A percentile compares a stretch with the other conserved stretches of the same genome.
Conservation (phyloP, 2,797 vertebrate species). For the Clarias platycephalus region DNA sequence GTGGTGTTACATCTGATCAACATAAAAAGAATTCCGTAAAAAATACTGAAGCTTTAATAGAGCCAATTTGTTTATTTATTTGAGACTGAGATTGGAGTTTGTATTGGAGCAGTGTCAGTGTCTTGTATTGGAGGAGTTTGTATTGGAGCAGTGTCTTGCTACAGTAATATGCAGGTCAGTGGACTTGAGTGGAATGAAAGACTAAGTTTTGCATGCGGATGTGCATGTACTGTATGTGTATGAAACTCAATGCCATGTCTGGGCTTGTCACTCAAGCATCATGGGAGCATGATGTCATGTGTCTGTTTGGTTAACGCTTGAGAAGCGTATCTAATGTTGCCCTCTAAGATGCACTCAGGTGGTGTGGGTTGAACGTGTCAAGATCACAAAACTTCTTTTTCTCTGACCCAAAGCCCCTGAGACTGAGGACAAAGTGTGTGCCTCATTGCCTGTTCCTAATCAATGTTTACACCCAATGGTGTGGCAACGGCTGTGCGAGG, state of each 20-base stretch:
- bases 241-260: conserved; percentile 49
- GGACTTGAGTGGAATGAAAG: neutral
- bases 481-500: conserved; percentile 60
- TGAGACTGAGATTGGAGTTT: neutral
- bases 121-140: neutral
- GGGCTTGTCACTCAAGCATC: conserved; percentile 58
- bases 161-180: neutral
- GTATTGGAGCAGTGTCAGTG: neutral
- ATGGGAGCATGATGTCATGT: conserved; percentile 54
- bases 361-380: conserved; percentile 73
- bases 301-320: conserved; percentile 60
- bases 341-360: conserved; percentile 77
- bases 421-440: conserved; percentile 74
- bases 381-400: conserved; percentile 65
- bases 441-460: conserved; percentile 78
- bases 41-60: neutral
- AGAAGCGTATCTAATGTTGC: conserved; percentile 75
- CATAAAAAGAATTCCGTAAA: neutral
- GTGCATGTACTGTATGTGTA: conserved; percentile 4
- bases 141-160: neutral
- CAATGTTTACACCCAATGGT: conserved; percentile 74
- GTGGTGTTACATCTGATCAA: neutral
- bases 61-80: neutral
- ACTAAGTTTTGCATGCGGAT: neutral
- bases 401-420: conserved; percentile 70